Conservation (phyloP, 2,888 invertebrate genomes). For the Synergus gifuensis region DNA sequence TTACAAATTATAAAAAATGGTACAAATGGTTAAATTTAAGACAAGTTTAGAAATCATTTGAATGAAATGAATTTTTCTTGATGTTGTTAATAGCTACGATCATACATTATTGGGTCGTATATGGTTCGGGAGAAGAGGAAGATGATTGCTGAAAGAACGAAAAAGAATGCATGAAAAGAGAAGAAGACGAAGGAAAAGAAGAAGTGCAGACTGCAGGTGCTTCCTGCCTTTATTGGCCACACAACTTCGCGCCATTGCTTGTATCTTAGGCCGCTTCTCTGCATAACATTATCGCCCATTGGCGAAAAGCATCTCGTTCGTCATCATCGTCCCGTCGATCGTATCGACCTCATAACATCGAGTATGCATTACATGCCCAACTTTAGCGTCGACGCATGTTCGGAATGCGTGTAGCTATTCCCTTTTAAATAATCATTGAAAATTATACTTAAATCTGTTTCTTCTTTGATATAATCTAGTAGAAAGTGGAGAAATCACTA, state of each 20-base stretch:
- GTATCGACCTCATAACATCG: conserved; percentile 19
- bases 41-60: no score
- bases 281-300: conserved; percentile 32
- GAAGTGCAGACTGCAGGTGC: conserved; percentile 34
- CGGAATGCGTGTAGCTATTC: conserved; percentile 4
- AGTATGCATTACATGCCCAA: conserved; percentile 26
- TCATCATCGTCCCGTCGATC: conserved; percentile 30
- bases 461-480: background rate
- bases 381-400: conserved; percentile 14
- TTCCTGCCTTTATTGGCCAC: conserved; percentile 29
- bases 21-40: no score
- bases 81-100: background rate
- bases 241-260: conserved; percentile 34
- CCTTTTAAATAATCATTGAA: conserved; percentile 21
- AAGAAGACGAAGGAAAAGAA: conserved; percentile 19
- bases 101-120: background rate
- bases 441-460: conserved; percentile 17
- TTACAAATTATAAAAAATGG: no score
- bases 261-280: conserved; percentile 19
- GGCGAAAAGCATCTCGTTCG: conserved; percentile 35
- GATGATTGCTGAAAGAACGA: conserved; percentile 15
- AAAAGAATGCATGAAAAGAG: conserved; percentile 15
- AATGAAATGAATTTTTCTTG: background rate
- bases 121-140: background rate
- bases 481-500: no score